Base-by-base conservation (phyloP, 92 coral and sea anemone genomes). In the Parazoanthus darwini region DNA sequence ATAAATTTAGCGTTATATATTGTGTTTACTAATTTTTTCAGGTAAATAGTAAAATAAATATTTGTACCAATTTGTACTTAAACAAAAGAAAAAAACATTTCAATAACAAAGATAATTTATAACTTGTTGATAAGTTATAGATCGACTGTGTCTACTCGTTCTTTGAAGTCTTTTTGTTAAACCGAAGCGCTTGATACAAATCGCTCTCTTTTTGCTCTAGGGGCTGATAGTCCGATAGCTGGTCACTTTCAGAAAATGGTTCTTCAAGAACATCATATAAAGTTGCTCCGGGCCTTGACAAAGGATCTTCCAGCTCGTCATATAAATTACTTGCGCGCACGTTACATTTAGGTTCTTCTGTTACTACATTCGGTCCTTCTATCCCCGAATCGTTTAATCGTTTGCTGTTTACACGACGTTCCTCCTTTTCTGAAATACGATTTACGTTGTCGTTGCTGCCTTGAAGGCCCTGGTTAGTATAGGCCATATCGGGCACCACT, bases 171-270 rank as follows among this genome's bases (percentile, higher is more conserved):
- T 63, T 63, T 22, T 20, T 18, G 6, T 22, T 16, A 50, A 76
- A 37, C 54, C 39, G 79, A 38, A 76, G 79, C 18, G 79, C 1
- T n/a, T 76, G 79, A 76, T 76, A 76, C 10, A 76, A 6, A 76
- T 76, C 79, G 6, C 4, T 20, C 13, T 18, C 54, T 1, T 37
- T 76, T 39, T 33, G 54, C 23, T 76, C 50, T 26, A 76, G 79
- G 13, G 29, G 18, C 15, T 76, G 79, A 39, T 76, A 76, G 25
- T 76, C 79, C 43, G 79, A 76, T 15, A 39, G 3, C 6, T 39
- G 6, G 26, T 76, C 26, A 20, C 38, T 75, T 11, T 38, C n/a
- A 36, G 26, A 44, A n/a, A 8, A 3, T 1, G 79, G 51, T 2
- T 44, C 29, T 38, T 76, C 79, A 6, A 76, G 79, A 3, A 44